Evolutionary conservation across 2,797 vertebrate genomes (phyloP), one percentile per base, ranked within the genome.

Genomic region (Hypotaenidia okinawae): DNA sequence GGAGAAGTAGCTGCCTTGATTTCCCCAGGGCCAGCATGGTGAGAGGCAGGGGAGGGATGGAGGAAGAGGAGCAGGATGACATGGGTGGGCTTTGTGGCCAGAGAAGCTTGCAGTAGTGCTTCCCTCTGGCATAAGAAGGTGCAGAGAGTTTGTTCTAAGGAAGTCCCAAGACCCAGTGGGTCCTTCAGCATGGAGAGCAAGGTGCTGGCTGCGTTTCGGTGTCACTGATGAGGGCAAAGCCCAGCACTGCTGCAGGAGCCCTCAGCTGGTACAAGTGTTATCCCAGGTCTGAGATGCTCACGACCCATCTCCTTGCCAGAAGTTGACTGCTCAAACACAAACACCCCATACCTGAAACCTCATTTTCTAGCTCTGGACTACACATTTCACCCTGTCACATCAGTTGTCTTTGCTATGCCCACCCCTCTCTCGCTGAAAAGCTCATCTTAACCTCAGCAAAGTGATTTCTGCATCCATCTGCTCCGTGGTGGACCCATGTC

Each of bases 161-260:
- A 37, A 74, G 27, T 10, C 22, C 14, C 18, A 12, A n/a, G 25
- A 18, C 6, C 22, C 2, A 0, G 13, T 9, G 15, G 17, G 23
- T 33, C 72, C 63, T 70, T 57, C n/a, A 54, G 62, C 21, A 13
- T 11, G 25, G 37, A 2, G 62, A 62, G 78, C 11, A 62, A 63
- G 33, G 11, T 37, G 10, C 45, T 39, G 54, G 76, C 16, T 72
- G 18, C 6, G 1, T 69, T 87, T 79, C 4, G 8, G 62, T 5
- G 4, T 21, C n/a, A 4, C 35, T 5, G 1, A 10, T 30, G 64
- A 45, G 47, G 32, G 54, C 33, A 35, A 33, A 58, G 33, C 27
- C 28, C 33, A 35, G 58, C 23, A 19, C 58, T n/a, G 13, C 8
- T 54, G 33, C 0, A 0, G 47, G 39, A 47, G 13, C 35, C 66